Base-by-base conservation (phyloP, 2,113 vertebrate species). In the Channa argus region DNA sequence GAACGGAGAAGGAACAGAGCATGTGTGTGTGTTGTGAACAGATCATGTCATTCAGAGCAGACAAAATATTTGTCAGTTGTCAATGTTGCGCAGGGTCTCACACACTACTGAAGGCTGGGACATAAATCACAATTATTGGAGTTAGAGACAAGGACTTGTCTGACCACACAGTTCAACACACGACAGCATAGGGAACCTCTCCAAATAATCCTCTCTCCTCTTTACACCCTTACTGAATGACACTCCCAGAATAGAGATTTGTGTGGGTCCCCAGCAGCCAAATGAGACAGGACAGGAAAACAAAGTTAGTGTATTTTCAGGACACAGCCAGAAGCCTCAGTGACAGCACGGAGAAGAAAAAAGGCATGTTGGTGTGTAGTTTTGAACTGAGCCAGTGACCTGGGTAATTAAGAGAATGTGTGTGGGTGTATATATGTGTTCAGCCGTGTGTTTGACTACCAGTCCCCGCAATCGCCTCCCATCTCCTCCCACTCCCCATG, bases 121-220 rank as follows among this genome's bases (percentile, higher is more conserved):
- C 80, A 94, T 94, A 93, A 94, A 94, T 94, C 91, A 93, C 89
- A 91, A 93, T 93, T 91, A 94, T 79, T 88, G 87, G 88, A 78
- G 88, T 86, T 80, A 73, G 73, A 92, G 91, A 92, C 76, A 79
- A 79, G 84, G 83, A 79, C 91, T 88, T 77, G 67, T 81, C 76
- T 74, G 80, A 71, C 74, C 56, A 24, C 74, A 44, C 47, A 47
- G 70, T 55, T 60, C 58, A 63, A 49, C 79, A 67, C 69, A 70
- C 72, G 52, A 66, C 66, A 69, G 65, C 77, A 45, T 69, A 71
- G 86, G 49, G 69, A 85, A 81, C 85, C 74, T 86, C 81, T 88
- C 79, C 77, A 85, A 90, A 91, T 84, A 81, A 87, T 74, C 74
- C 64, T 84, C 65, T 73, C 82, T 83, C 78, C 74, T 72, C 75